phyloP scores from a whole-genome alignment of 2,888 invertebrate genomes.

The Caenorhabditis panamensis region DNA sequence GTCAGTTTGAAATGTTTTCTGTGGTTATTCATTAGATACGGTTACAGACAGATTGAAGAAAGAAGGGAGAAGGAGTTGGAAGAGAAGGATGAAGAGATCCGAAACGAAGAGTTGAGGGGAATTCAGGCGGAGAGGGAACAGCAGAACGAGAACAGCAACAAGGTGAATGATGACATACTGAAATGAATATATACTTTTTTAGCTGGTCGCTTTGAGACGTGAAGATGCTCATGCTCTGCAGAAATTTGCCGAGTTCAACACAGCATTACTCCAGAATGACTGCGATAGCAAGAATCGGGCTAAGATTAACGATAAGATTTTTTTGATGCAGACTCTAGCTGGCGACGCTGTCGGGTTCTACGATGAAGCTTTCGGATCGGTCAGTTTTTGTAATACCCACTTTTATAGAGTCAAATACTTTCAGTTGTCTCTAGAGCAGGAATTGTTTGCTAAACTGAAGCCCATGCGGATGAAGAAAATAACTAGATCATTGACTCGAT shows the following conservation, averaged over 20 bases:
- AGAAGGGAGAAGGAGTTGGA: background rate
- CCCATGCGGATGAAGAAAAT: background rate
- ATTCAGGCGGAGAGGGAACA: background rate
- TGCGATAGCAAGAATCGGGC: background rate
- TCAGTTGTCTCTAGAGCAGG: background rate
- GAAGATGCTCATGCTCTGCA: background rate
- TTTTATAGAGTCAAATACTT: background rate
- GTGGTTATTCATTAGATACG: no score
- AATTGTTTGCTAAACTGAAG: background rate
- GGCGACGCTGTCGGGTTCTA: background rate
- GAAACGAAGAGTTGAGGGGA: background rate
- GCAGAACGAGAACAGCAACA: background rate
- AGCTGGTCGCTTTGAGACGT: background rate
- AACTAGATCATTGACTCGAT: background rate
- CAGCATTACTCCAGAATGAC: background rate
- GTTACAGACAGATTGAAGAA: background rate
- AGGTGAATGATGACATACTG: background rate
- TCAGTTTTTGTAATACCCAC: background rate
- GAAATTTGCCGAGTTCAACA: background rate
- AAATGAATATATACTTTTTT: background rate
- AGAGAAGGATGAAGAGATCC: background rate
- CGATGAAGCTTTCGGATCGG: background rate
- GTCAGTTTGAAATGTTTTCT: background rate
- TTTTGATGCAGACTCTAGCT: background rate
- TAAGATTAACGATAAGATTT: background rate